Evolutionary conservation across 2,797 vertebrate genomes (phyloP), one percentile per base, ranked within the genome.

Genomic region (Artibeus lituratus): DNA sequence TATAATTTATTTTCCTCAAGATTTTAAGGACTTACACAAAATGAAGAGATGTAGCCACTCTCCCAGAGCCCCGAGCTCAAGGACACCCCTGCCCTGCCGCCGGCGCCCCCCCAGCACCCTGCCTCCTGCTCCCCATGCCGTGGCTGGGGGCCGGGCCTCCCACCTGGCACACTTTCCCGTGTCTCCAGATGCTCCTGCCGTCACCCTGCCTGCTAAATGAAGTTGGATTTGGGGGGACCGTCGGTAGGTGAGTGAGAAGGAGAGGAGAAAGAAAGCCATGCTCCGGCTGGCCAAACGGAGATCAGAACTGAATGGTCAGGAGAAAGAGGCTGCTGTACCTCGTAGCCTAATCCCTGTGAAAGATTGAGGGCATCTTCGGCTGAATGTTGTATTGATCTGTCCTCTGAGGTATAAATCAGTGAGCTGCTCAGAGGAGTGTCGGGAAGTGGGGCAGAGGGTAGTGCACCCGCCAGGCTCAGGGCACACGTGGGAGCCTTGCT

Each of bases 321-420:
- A 90, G 97, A 95, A 90, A 96, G 96, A 80, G 80, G 92, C 97
- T 9, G 7, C 81, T 44, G 74, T 93, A 87, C 96, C 97, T 95
- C 96, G 94, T 94, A 96, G 96, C 95, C 97, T 98, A 97, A 98
- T 98, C 96, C 97, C 94, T 87, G 81, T 7, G 26, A 95, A 94
- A 98, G 98, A 98, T 98, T 97, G 97, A 97, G 98, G 97, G 96
- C 96, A 97, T 96, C 97, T 98, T 89, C 93, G 97, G 97, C 96
- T 2, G 2, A 87, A 93, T 97, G 96, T 93, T 49, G 96, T 97
- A 97, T 97, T 95, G 98, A 98, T 98, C 96, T 19, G n/a, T 93
- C 90, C 94, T 97, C 95, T 97, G 98, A 97, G 96, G 95, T 95
- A 95, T 97, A 97, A 98, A 95, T 94, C 92, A 67, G 92, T 78